Percentiles rank a stretch among this genome's conserved stretches.
Conservation (phyloP, 2,797 vertebrate species). For the Micromesistius poutassou region DNA sequence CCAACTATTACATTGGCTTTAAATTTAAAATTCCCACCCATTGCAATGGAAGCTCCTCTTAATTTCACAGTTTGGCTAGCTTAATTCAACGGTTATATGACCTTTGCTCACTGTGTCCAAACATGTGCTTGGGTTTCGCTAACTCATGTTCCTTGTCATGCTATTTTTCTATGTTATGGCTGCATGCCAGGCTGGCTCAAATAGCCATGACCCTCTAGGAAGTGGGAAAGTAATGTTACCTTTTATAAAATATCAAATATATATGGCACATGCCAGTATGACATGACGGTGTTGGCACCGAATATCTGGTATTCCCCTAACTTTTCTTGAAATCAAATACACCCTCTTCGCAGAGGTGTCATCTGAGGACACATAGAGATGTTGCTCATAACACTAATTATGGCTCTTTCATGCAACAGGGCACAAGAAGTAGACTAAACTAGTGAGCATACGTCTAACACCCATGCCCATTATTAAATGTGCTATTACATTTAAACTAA, state of each 20-base stretch:
- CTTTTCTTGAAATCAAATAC: not conserved
- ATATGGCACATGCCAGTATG: not conserved
- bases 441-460: not conserved
- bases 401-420: not conserved
- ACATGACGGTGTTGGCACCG: not conserved
- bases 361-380: not conserved
- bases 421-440: not conserved
- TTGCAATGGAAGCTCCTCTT: conserved; percentile 4
- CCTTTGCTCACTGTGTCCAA: conserved; percentile 8
- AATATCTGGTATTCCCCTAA: not conserved
- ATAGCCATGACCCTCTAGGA: not conserved
- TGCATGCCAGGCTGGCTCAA: not conserved
- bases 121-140: conserved; percentile 1
- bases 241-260: not conserved
- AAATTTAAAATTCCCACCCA: not conserved
- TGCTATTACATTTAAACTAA: not conserved
- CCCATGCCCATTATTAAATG: too few species aligned
- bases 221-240: not conserved
- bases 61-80: not conserved
- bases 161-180: not conserved
- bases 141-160: not conserved
- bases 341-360: not conserved
- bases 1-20: not conserved
- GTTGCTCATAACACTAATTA: not conserved
- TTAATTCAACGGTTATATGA: not conserved